Base-by-base conservation (phyloP, 2,888 invertebrate genomes). In the Philereme vetulata region DNA sequence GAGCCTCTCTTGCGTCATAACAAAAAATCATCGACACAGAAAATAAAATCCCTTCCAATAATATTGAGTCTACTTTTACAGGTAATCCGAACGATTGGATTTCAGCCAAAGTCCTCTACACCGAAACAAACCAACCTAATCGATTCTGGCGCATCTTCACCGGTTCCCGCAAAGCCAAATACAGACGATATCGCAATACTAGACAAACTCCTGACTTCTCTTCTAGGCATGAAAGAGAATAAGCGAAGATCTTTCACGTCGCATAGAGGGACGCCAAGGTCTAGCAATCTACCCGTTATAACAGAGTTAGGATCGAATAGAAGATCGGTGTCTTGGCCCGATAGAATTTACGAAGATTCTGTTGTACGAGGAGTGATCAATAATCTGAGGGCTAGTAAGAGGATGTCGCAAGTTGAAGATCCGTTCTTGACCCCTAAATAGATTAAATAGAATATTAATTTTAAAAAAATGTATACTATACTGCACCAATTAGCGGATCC, bases 191-290 rank as follows among this genome's bases (percentile, higher is more conserved):
- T 95, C 40, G 94, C 93, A 35, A 93, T 93, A 2, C 80, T 95
- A 50, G 95, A 95, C 73, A 94, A 94, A 75, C 85, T 95, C 21
- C 90, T 95, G 8, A 93, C 93, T 33, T 93, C 93, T 36, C 81
- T 95, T 10, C 78, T 95, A 11, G 93, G 93, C 38, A 84, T 93
- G 7, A 92, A 88, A 58, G 85, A 62, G 6, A 58, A 92, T 34
- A 81, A 70, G 47, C 67, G 80, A 51, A 75, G 82, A 58, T 86
- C 90, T 0, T 85, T 85, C 51, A 71, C 80, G n/a, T 90, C 91
- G 0, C 85, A 86, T 46, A 75, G 81, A 38, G 84, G 80, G 4
- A 88, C 90, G 1, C 90, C 90, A 0, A 80, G 88, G 56, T 68
- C 81, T 4, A 91, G 90, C 56, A 76, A 80, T 40, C 71, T 89